A percentile compares a stretch with the other conserved stretches of the same genome.
Evolutionary conservation across 2,797 vertebrate genomes (phyloP).

Genomic region (Poliocrania exsul): DNA sequence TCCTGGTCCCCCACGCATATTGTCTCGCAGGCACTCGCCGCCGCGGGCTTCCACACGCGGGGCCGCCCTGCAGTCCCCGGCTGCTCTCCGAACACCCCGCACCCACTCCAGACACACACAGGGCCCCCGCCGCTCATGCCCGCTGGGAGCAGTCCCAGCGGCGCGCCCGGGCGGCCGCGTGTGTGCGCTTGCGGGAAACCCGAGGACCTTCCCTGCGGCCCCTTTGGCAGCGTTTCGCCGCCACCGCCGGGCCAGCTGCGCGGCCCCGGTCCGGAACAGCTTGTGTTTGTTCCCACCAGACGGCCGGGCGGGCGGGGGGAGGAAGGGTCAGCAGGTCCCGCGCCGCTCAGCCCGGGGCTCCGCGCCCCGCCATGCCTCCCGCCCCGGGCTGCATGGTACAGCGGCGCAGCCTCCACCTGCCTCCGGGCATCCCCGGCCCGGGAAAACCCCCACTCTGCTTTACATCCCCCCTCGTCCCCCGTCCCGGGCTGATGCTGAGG

Average conservation of each 20-base stretch:
- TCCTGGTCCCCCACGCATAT: not conserved
- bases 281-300: slow-evolving; percentile 28
- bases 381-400: not conserved
- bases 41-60: not conserved
- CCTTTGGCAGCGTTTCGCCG: slow-evolving; percentile 21
- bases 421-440: not conserved
- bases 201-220: not conserved
- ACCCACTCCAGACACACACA: not conserved
- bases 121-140: not conserved
- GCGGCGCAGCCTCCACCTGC: not conserved
- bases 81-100: not conserved
- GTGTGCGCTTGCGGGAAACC: slow-evolving; percentile 1
- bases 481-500: not conserved
- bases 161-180: not conserved
- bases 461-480: fast-evolving
- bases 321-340: not conserved
- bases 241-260: slow-evolving; percentile 34
- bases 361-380: not conserved
- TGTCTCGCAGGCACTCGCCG: not conserved
- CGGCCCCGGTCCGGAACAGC: slow-evolving; percentile 15
- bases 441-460: not conserved
- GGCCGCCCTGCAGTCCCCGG: not conserved
- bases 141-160: not conserved
- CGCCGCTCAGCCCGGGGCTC: not conserved
- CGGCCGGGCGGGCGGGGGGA: not conserved